Evolutionary conservation across 2,888 invertebrate genomes (phyloP).

Genomic region (Alentia gelatinosa): DNA sequence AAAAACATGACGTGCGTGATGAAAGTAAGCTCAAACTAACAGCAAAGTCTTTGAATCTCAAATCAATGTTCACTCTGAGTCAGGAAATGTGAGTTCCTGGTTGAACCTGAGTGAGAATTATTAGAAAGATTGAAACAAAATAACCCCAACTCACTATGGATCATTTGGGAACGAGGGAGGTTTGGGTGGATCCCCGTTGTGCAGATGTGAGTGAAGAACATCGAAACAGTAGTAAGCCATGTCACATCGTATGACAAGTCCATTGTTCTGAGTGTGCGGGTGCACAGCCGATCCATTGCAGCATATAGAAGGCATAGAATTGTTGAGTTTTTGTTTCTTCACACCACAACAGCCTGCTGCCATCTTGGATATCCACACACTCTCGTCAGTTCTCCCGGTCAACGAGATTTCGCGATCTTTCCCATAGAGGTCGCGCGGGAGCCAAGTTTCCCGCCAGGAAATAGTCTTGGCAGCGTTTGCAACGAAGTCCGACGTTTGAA

Average conservation of each 20-base stretch:
- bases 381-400: not conserved
- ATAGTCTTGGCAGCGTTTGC: not conserved
- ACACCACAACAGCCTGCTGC: slow-evolving; percentile 95
- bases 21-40: not conserved
- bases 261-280: slow-evolving; percentile 74
- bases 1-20: not conserved
- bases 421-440: not conserved
- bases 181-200: slow-evolving; percentile 94
- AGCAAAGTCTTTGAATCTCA: not conserved
- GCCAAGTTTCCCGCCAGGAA: not conserved
- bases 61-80: not conserved
- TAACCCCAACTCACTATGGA: slow-evolving; percentile 50
- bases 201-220: slow-evolving; percentile 95
- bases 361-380: slow-evolving; percentile 82
- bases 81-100: not conserved
- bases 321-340: slow-evolving; percentile 94
- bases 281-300: slow-evolving; percentile 80
- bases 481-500: too few relatives aligned
- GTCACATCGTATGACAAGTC: slow-evolving; percentile 83
- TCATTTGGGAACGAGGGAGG: slow-evolving; percentile 94
- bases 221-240: slow-evolving; percentile 99
- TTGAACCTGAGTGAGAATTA: not conserved
- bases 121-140: slow-evolving; percentile 25
- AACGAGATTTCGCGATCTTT: not conserved
- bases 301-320: slow-evolving; percentile 78